phyloP scores from a whole-genome alignment of 2,113 vertebrate species.

The Monopterus albus region DNA sequence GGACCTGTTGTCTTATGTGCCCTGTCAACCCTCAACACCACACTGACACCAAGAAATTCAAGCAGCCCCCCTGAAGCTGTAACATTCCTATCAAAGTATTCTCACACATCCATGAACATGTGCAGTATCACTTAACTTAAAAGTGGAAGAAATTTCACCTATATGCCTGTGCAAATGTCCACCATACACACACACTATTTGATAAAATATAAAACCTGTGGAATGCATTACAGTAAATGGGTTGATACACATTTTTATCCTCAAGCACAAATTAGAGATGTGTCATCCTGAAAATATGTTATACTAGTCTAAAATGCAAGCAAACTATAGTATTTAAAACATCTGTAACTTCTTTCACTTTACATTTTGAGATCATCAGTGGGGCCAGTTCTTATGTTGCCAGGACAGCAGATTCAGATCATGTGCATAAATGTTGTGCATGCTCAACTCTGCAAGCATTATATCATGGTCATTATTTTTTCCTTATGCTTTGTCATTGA shows the following conservation, averaged over 20 bases:
- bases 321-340: background rate
- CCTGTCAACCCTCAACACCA: constrained; percentile 31
- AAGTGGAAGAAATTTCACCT: too few relatives aligned
- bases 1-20: constrained; percentile 44
- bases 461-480: constrained; percentile 3
- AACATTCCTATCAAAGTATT: too few relatives aligned
- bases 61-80: background rate
- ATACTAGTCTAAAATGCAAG: background rate
- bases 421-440: constrained; percentile 27
- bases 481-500: constrained; percentile 30
- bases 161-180: too few relatives aligned
- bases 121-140: too few relatives aligned
- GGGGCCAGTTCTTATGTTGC: too few relatives aligned
- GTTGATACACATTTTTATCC: background rate
- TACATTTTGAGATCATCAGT: background rate
- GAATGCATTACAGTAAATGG: background rate
- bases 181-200: background rate
- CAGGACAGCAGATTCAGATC: too few relatives aligned
- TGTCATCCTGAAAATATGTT: background rate
- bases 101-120: too few relatives aligned
- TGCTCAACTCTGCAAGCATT: background rate
- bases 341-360: background rate
- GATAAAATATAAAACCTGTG: background rate
- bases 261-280: background rate
- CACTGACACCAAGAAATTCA: constrained; percentile 5